Base-by-base conservation (phyloP, 1,140 invertebrate species). In the Halesus radiatus region DNA sequence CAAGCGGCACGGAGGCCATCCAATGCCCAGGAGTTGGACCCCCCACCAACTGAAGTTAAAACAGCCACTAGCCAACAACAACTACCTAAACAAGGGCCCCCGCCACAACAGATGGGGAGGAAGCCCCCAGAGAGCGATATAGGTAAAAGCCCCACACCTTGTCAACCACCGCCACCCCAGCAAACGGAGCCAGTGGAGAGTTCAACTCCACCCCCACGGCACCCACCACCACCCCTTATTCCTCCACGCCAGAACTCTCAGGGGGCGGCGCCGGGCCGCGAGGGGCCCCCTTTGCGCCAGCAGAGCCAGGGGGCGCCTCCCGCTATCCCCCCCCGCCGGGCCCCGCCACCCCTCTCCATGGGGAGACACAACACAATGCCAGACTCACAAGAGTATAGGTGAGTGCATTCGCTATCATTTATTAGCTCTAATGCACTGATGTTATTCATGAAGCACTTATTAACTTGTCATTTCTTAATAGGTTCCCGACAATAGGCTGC, bases 321-420 rank as follows among this genome's bases (percentile, higher is more conserved):
- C 84, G 91, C 86, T 73, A 91, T 88, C 84, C 86, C 86, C 70
- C 88, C 84, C 45, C 85, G 81, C 70, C 87, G 83, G 84, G 84
- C 86, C 85, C 78, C 76, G 37, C 50, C 84, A 22, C 73, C 80
- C 4, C 4, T 70, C 20, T 53, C 77, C 18, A 77, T 81, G 13
- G 79, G 79, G 8, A 72, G 82, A 60, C 80, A 83, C 50, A 83
- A 83, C 76, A 83, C 82, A 0, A 83, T 83, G 82, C 82, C 82
- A 13, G 82, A 83, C 54, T 54, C 82, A 0, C 82, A 83, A 77
- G 82, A 83, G 26, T 73, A 78, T 16, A 83, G 81, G 81, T 83
- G 66, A 73, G 66, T 62, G 15, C 53, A 53, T 23, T 54, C 18
- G n/a, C 37, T 45, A 5, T 45, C 8, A 45, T 45, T 45, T 45